Base-by-base conservation (phyloP, 2,888 invertebrate species). In the Apoderus coryli region DNA sequence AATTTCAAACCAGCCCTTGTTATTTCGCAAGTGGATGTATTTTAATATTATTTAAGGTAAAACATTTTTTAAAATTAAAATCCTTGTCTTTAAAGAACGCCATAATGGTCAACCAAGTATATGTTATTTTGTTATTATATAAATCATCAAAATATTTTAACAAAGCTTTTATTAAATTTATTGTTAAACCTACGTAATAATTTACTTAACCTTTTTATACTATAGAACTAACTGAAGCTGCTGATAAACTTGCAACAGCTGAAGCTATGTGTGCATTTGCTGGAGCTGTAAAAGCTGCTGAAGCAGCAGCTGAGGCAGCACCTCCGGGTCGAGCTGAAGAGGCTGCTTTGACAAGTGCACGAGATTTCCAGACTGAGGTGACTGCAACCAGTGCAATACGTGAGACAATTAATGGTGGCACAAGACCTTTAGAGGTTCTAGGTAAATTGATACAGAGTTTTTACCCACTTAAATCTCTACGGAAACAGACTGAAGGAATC, bases 291-390 rank as follows among this genome's bases (percentile, higher is more conserved):
- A 48, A 51, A 32, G 61, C 61, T 0, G 61, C 61, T 1, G 56
- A 60, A 44, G 55, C 56, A 14, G 60, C 60, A 3, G 57, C 60
- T 3, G 53, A 56, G 16, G 46, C 50, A 4, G 61, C 52, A n/a
- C 58, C 60, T 2, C 57, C 58, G 2, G 60, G 56, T 39, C 41
- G 50, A n/a, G 59, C 60, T 6, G 61, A 62, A 42, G 60, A 59
- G 42, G 60, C 60, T 9, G 61, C 61, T 3, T 52, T 56, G 4
- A 57, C 57, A 3, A 57, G 59, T 22, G 59, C 59, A 2, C 51
- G 50, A 32, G 44, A 45, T 12, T 54, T 49, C 33, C 47, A 51
- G 30, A 47, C 50, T 3, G 51, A 59, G 35, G 42, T 57, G 14
- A 49, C 35, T 11, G 37, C 40, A 5, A 38, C 42, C 2, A 36